A percentile compares a stretch with the other conserved stretches of the same genome.
Conservation (phyloP, 2,797 vertebrate genomes). For the Pipistrellus pipistrellus region DNA sequence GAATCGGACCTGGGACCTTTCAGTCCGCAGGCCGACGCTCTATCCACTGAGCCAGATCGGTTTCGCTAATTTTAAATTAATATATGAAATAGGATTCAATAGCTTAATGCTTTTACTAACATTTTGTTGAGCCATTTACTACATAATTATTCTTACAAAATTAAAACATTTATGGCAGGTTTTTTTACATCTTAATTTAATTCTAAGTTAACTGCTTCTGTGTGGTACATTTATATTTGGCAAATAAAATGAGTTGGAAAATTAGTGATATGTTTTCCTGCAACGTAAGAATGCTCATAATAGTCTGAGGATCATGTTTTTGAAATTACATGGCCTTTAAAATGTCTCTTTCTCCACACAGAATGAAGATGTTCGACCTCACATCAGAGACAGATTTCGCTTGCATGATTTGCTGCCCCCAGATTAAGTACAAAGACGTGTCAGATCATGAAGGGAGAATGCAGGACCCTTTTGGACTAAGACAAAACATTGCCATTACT, state of each 20-base stretch:
- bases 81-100: constrained; percentile 41
- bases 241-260: constrained; percentile 18
- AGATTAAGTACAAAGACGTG: constrained; percentile 91
- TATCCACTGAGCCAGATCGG: too few relatives aligned
- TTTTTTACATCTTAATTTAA: constrained; percentile 25
- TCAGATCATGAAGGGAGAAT: constrained; percentile 88
- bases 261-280: constrained; percentile 15
- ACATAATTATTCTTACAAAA: neutral
- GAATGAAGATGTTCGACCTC: constrained; percentile 98
- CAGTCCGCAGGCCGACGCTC: too few relatives aligned
- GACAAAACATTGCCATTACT: constrained; percentile 96
- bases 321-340: constrained; percentile 47
- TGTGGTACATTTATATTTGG: constrained; percentile 38
- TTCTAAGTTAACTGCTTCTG: constrained; percentile 6
- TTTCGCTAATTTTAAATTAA: constrained; percentile 1
- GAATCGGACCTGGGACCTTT: too few relatives aligned
- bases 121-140: constrained; percentile 16
- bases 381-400: constrained; percentile 98
- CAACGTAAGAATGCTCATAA: constrained; percentile 13
- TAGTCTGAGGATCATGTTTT: neutral
- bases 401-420: constrained; percentile 99
- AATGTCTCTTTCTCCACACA: constrained; percentile 81
- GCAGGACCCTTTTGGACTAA: constrained; percentile 94
- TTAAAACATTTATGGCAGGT: neutral
- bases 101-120: neutral